These are phyloP conservation scores for Lasioglossum figueresi DNA, from an alignment of 2,888 invertebrate species.

Conservation along the genomic window DNA sequence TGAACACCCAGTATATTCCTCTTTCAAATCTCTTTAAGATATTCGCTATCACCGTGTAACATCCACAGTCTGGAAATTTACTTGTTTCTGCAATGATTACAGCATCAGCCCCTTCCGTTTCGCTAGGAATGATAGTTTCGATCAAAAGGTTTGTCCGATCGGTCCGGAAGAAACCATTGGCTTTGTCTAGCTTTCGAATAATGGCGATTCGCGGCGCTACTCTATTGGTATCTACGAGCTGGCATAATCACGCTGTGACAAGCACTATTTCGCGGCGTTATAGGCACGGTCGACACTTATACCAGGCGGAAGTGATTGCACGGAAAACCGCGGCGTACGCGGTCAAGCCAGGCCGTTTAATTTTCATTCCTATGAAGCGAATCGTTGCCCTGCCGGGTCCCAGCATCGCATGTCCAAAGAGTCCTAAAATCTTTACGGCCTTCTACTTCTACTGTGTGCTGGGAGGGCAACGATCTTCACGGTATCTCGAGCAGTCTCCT, in stretches of 20 bases:
- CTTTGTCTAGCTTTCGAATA: neutral
- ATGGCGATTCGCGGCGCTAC: neutral
- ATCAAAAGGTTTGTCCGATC: too few relatives aligned
- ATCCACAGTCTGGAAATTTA: neutral
- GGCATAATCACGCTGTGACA: neutral
- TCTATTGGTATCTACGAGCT: neutral
- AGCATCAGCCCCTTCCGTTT: too few relatives aligned
- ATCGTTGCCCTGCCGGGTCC: constrained; percentile 27
- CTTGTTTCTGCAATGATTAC: neutral
- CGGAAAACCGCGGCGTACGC: neutral
- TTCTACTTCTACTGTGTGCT: constrained; percentile 45
- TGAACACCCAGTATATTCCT: neutral
- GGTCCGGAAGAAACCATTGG: neutral
- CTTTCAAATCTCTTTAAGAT: neutral
- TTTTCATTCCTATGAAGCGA: constrained; percentile 58
- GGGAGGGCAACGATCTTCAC: constrained; percentile 69
- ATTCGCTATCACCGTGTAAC: neutral
- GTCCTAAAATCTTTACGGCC: constrained; percentile 70
- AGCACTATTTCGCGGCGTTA: neutral
- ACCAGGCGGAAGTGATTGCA: neutral
- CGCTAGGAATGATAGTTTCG: too few relatives aligned
- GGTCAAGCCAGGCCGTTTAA: constrained; percentile 28
- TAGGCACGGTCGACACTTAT: neutral
- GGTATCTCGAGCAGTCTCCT: constrained; percentile 64
- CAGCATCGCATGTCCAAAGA: constrained; percentile 64